These are phyloP conservation scores for Caretta caretta DNA, from an alignment of 2,113 vertebrate species.

Conservation along the genomic window DNA sequence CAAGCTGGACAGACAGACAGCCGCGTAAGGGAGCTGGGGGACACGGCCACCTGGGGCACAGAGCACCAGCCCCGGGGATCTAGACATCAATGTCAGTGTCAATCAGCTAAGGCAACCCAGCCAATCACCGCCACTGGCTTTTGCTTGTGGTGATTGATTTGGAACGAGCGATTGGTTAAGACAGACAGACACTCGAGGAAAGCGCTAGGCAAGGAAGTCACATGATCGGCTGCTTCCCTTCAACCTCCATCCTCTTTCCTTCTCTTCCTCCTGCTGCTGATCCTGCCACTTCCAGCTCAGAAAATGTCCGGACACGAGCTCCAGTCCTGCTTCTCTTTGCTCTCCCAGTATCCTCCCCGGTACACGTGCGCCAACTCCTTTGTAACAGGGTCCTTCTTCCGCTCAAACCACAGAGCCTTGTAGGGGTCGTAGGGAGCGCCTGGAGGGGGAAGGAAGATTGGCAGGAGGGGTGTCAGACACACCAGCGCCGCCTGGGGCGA, in stretches of 20 bases:
- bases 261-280: not conserved
- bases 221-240: constrained; percentile 29
- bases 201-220: constrained; percentile 58
- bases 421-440: constrained; percentile 87
- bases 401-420: constrained; percentile 93
- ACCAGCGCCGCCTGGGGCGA: not conserved
- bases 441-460: constrained; percentile 33
- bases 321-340: constrained; percentile 90
- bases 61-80: constrained; percentile 16
- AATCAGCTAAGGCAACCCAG: constrained; percentile 79
- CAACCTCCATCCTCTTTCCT: constrained; percentile 25
- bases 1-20: not conserved
- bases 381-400: constrained; percentile 85
- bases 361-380: constrained; percentile 92
- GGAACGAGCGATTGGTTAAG: constrained; percentile 72
- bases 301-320: constrained; percentile 91
- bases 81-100: constrained; percentile 41
- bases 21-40: not conserved
- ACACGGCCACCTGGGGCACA: not conserved
- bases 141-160: constrained; percentile 74
- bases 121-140: constrained; percentile 72
- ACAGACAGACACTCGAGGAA: constrained; percentile 70
- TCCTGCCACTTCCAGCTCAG: constrained; percentile 57
- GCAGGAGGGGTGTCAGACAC: constrained; percentile 61
- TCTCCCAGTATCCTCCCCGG: constrained; percentile 95